A percentile compares a stretch with the other conserved stretches of the same genome.
These are phyloP conservation scores for Clepsis dumicolana DNA, from an alignment of 2,888 invertebrate species.

Conservation along the genomic window DNA sequence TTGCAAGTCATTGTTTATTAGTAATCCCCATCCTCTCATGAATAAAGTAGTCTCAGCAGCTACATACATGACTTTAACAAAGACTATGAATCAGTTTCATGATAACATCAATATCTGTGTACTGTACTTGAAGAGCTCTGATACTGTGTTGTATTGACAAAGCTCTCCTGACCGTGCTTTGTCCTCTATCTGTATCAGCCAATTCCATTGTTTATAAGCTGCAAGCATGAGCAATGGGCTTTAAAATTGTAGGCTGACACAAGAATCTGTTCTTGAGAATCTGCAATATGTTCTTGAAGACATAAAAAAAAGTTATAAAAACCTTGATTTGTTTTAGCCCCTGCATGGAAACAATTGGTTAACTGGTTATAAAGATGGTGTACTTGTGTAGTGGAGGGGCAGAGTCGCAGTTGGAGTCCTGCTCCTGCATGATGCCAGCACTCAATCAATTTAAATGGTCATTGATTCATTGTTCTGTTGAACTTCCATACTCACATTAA, in stretches of 20 bases:
- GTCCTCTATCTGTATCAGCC: not conserved
- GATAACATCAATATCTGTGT: not conserved
- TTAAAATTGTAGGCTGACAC: not conserved
- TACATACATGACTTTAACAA: not conserved
- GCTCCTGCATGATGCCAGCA: not conserved
- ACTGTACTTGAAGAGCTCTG: not conserved
- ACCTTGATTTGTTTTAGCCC: too few species aligned
- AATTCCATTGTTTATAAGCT: not conserved
- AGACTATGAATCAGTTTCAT: conserved; percentile 2
- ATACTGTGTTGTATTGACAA: not conserved
- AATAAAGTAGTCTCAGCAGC: not conserved
- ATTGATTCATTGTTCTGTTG: not conserved
- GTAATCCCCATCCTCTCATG: not conserved
- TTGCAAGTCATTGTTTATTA: not conserved
- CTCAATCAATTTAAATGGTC: not conserved
- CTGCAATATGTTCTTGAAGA: too few species aligned
- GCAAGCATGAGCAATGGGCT: not conserved
- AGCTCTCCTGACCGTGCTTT: not conserved
- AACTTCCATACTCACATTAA: not conserved
- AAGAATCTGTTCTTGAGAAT: too few species aligned
- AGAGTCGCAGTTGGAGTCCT: not conserved
- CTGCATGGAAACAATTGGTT: not conserved
- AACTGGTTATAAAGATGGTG: not conserved
- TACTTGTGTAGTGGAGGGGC: not conserved
- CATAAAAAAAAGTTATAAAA: too few species aligned